These are phyloP conservation scores for Petrosia ficiformis DNA, from an alignment of 37 sponge, comb jelly and placozoan genomes.

Conservation along the genomic window DNA sequence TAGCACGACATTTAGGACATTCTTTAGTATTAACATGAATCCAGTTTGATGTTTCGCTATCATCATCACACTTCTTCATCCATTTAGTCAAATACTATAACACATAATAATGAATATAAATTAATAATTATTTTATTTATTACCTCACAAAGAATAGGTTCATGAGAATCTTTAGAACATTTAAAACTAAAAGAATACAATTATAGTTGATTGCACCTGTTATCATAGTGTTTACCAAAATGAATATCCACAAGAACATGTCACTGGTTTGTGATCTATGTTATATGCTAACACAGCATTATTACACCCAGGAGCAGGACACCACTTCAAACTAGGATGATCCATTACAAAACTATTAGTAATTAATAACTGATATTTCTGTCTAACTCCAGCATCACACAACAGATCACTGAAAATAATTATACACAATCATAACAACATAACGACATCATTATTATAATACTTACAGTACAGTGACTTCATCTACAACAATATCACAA, in stretches of 20 bases:
- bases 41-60: slow-evolving; percentile 94
- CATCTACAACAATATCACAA: slow-evolving; percentile 83
- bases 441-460: not conserved
- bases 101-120: slow-evolving; percentile 13
- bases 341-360: slow-evolving; percentile 85
- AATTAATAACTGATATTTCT: slow-evolving; percentile 74
- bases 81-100: slow-evolving; percentile 62
- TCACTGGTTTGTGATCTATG: slow-evolving; percentile 48
- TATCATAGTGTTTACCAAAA: slow-evolving; percentile 63
- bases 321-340: slow-evolving; percentile 73
- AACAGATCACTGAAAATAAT: slow-evolving; percentile 39
- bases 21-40: slow-evolving; percentile 91
- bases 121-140: not conserved
- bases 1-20: slow-evolving; percentile 88
- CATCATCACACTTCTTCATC: slow-evolving; percentile 94
- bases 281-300: slow-evolving; percentile 61
- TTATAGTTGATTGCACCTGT: not conserved
- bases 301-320: slow-evolving; percentile 87
- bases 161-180: slow-evolving; percentile 59
- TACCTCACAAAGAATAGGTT: slow-evolving; percentile 47
- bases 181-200: slow-evolving; percentile 37
- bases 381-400: slow-evolving; percentile 25
- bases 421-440: not conserved
- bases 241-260: slow-evolving; percentile 68
- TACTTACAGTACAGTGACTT: slow-evolving; percentile 76